Evolutionary conservation across 2,113 vertebrate species (phyloP), one percentile per base, ranked within the genome.

Genomic region (Columba janthina): DNA sequence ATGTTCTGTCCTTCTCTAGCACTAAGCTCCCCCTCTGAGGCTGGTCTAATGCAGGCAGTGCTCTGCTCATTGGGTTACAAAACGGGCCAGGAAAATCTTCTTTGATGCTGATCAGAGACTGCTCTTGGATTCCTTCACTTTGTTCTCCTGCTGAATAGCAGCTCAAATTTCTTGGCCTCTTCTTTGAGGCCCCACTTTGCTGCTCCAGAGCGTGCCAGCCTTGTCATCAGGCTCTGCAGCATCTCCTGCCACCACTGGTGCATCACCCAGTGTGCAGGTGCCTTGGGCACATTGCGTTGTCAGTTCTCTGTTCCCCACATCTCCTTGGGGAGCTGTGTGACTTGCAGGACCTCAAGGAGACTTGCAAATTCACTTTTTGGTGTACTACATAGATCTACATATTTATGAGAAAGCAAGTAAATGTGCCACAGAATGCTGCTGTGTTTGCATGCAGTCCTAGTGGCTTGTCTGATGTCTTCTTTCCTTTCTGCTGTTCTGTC

Each of bases 221-320:
- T 57, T 42, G 36, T 14, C 4, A 5, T 22, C 42, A 42, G 48
- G 5, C 8, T n/a, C 42, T 90, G 57, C 50, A 53, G 74, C 44
- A 22, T 72, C 69, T 69, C n/a, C 77, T 57, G 69, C 31, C 73
- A 44, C 54, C 29, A 5, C 11, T 3, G 1, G 29, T 25, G 18
- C 0, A 0, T 73, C 0, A 6, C 29, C 21, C 34, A 42, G 22
- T 1, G 1, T 2, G 3, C 14, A 10, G 53, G 11, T 67, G n/a
- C 25, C 61, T 67, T 67, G n/a, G 4, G 4, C 15, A 14, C 14
- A 17, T 76, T 51, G 21, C 21, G 51, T 21, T 85, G 73, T 17
- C 12, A 4, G 5, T 50, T 20, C 50, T 53, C 40, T 18, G 34
- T 25, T 67, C 66, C 46, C 48, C 2, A 7, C 42, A 67, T 34